Evolutionary conservation across 2,113 vertebrate genomes (phyloP).

Genomic region (Ptychochromis oligacanthus): DNA sequence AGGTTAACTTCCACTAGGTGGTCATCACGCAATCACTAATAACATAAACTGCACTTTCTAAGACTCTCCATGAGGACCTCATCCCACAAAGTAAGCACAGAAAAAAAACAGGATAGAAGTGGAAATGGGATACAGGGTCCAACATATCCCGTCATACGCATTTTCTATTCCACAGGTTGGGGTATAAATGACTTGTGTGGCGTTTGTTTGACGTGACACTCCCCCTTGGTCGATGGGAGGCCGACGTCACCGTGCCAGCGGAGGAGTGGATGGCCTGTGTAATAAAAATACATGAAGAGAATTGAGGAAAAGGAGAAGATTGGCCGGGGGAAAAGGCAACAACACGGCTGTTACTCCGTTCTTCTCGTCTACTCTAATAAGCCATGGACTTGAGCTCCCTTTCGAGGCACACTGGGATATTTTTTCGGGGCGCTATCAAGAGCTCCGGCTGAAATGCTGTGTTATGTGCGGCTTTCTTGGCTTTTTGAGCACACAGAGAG

Average conservation of each 20-base stretch:
- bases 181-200: constrained; percentile 33
- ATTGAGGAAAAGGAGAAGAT: constrained; percentile 68
- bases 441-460: constrained; percentile 3
- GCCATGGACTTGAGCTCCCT: constrained; percentile 6
- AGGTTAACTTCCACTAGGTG: neutral
- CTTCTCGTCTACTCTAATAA: neutral
- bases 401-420: neutral
- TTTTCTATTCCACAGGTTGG: constrained; percentile 64
- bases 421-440: neutral
- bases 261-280: constrained; percentile 76
- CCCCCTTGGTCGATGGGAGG: constrained; percentile 63
- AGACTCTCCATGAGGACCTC: neutral
- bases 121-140: neutral
- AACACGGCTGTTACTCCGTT: neutral
- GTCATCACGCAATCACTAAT: constrained; percentile 1
- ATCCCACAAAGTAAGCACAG: neutral
- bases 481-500: constrained; percentile 42
- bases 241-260: constrained; percentile 75
- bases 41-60: neutral
- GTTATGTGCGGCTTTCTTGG: constrained; percentile 45
- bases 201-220: constrained; percentile 64
- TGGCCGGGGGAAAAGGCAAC: constrained; percentile 22
- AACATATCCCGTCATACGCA: constrained; percentile 43
- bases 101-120: neutral
- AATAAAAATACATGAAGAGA: constrained; percentile 76